A percentile compares a stretch with the other conserved stretches of the same genome.
Evolutionary conservation across 2,888 invertebrate species (phyloP).

Genomic region (Tromatobia lineatoria): DNA sequence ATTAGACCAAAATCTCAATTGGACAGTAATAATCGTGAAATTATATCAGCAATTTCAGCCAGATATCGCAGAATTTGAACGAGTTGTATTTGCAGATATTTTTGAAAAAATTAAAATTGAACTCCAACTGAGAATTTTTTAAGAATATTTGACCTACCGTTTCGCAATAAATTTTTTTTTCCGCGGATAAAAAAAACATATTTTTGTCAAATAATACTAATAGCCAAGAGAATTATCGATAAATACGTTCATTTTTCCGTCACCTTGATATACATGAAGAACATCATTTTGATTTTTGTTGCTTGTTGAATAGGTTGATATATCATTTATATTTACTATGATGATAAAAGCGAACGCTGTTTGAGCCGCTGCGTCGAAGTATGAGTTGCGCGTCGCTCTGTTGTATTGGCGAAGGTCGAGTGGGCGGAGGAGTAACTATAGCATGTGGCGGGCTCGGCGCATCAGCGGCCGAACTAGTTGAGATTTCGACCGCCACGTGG

Average conservation of each 20-base stretch:
- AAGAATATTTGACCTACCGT: no score
- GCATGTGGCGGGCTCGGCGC: background rate
- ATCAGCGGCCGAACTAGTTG: constrained; percentile 65
- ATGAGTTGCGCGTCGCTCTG: background rate
- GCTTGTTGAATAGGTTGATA: background rate
- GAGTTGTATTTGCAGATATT: no score
- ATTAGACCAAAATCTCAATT: no score
- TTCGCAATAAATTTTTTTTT: background rate
- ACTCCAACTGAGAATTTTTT: no score
- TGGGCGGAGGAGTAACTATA: background rate
- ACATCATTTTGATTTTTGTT: background rate
- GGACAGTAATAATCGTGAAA: no score
- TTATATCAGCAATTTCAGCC: no score
- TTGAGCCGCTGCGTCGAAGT: background rate
- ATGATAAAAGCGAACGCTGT: background rate
- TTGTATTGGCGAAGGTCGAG: background rate
- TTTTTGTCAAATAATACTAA: no score
- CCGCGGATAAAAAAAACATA: background rate
- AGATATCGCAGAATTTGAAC: no score
- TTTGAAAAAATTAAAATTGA: no score
- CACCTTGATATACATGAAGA: no score
- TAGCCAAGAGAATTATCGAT: no score
- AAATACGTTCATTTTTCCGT: no score
- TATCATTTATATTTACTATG: background rate
- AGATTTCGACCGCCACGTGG: constrained; percentile 52